A percentile compares a stretch with the other conserved stretches of the same genome.
Conservation (phyloP, 2,113 vertebrate genomes). For the Odontophorus gujanensis region DNA sequence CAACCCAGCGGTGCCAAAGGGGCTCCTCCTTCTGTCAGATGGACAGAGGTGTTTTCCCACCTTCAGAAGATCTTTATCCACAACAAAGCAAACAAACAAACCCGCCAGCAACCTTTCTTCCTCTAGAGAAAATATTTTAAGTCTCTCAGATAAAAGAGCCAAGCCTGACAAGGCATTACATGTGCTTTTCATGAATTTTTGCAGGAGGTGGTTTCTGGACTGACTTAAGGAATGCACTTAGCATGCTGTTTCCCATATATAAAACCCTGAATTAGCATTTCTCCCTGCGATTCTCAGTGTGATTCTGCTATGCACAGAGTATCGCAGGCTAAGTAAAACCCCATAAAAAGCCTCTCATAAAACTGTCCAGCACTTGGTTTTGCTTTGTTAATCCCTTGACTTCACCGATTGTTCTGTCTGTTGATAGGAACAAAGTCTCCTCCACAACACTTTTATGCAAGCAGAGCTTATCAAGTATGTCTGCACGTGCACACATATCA, state of each 20-base stretch:
- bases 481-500: no score
- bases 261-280: constrained; percentile 23
- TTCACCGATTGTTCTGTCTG: neutral
- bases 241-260: neutral
- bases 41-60: neutral
- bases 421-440: neutral
- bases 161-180: neutral
- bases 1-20: neutral
- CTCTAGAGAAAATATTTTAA: neutral
- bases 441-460: neutral
- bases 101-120: neutral
- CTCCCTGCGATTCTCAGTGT: neutral
- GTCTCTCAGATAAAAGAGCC: neutral
- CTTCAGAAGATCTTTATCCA: neutral
- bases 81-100: neutral
- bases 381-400: neutral
- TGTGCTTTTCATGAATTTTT: neutral
- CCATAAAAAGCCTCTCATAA: neutral
- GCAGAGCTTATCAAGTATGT: neutral
- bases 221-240: constrained; percentile 38
- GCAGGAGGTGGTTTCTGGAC: constrained; percentile 8
- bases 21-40: neutral
- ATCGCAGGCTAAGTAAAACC: neutral
- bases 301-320: neutral
- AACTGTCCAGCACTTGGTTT: neutral